A percentile compares a stretch with the other conserved stretches of the same genome.
phyloP scores from a whole-genome alignment of 2,113 vertebrate genomes.

The Ceyx cyanopectus region DNA sequence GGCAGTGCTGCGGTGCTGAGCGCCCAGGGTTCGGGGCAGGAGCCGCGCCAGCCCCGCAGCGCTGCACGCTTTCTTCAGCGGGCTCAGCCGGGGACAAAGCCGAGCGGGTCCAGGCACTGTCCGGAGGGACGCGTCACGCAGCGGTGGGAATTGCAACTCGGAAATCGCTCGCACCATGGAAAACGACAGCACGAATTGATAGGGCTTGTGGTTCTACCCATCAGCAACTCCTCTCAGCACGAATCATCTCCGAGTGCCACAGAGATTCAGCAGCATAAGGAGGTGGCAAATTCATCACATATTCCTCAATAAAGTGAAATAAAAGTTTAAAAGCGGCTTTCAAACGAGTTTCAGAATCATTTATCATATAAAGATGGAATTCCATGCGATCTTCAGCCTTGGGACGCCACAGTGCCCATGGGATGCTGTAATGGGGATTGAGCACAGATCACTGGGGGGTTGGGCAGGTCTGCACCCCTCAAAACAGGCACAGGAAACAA shows the following conservation, averaged over 20 bases:
- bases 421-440: neutral
- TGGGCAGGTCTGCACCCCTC: rapidly evolving
- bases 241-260: rapidly evolving
- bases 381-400: neutral
- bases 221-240: neutral
- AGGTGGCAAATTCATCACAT: neutral
- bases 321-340: neutral
- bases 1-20: neutral
- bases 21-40: no score
- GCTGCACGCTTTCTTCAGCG: no score
- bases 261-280: neutral
- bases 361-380: neutral
- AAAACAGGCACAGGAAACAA: neutral
- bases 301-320: neutral
- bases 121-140: neutral
- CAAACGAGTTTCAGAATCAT: neutral
- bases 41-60: no score
- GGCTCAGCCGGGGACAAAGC: no score
- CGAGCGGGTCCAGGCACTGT: no score
- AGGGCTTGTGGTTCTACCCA: neutral
- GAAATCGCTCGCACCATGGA: rapidly evolving
- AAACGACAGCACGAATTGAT: rapidly evolving
- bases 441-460: rapidly evolving
- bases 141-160: rapidly evolving
- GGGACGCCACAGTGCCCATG: rapidly evolving